phyloP scores from a whole-genome alignment of 2,888 invertebrate species.

The Anticlea derivata region DNA sequence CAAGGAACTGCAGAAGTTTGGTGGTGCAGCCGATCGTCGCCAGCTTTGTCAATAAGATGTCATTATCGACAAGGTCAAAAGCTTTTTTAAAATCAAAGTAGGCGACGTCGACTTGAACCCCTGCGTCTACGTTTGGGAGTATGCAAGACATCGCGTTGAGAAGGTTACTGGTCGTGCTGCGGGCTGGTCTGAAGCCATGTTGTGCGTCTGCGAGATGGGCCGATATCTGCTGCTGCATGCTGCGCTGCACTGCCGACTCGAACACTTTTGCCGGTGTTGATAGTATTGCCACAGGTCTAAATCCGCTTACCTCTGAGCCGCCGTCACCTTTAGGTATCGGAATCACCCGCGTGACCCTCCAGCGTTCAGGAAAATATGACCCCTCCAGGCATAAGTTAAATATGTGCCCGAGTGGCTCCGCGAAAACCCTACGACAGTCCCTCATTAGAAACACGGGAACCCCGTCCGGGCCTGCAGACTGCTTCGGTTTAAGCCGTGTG shows the following conservation, averaged over 20 bases:
- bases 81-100: too few relatives aligned
- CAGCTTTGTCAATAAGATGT: too few relatives aligned
- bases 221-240: neutral
- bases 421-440: neutral
- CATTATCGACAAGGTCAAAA: too few relatives aligned
- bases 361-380: slow-evolving; percentile 1
- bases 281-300: neutral
- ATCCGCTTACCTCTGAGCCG: neutral
- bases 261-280: neutral
- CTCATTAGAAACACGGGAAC: neutral
- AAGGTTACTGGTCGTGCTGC: too few relatives aligned
- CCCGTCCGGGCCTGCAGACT: slow-evolving; percentile 2
- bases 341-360: slow-evolving; percentile 7
- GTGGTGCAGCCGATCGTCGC: too few relatives aligned
- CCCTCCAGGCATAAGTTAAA: neutral
- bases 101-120: too few relatives aligned
- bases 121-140: too few relatives aligned
- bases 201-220: neutral
- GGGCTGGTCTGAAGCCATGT: neutral
- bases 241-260: too few relatives aligned
- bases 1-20: too few relatives aligned
- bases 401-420: neutral
- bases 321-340: neutral
- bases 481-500: neutral
- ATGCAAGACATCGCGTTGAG: too few relatives aligned